Evolutionary conservation across 2,797 vertebrate species (phyloP), one percentile per base, ranked within the genome.

Genomic region (Lates japonicus): DNA sequence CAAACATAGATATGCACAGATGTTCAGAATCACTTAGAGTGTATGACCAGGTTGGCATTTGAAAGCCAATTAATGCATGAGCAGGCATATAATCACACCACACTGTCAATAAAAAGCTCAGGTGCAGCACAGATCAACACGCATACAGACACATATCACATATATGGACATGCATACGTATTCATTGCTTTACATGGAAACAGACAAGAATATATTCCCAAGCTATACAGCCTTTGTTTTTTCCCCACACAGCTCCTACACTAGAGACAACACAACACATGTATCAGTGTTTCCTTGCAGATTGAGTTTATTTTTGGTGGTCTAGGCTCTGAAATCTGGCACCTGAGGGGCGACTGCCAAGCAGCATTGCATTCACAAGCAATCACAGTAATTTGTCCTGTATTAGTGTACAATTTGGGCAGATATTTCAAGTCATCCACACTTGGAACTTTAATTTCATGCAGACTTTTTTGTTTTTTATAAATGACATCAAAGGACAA

Each of bases 41-140:
- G 25, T 65, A 51, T 59, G 49, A 72, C 55, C 46, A 65, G 70
- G 29, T 76, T 85, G 61, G 49, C 49, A 84, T 85, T 63, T 68
- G 64, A 84, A 83, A 82, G 74, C 74, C 73, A 77, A 78, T 81
- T 82, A 88, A 86, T 80, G 80, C 72, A 78, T 61, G 67, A 87
- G 67, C 81, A 74, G 52, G 60, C 66, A 76, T 76, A n/a, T 74
- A 78, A 74, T 83, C 65, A 63, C 41, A 25, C 29, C 60, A 58
- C 1, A 20, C 35, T 70, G 78, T 84, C 70, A 80, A 70, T 77
- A 67, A 70, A 76, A 37, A 20, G n/a, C 71, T 74, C 73, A 81
- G 61, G 42, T 80, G 60, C 57, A 70, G 12, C 70, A 59, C 20
- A 63, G 39, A 66, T 73, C 55, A 62, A 41, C 62, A 76, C 52